These are phyloP conservation scores for Bactericera cockerelli DNA, from an alignment of 1,140 invertebrate genomes.

Conservation along the genomic window DNA sequence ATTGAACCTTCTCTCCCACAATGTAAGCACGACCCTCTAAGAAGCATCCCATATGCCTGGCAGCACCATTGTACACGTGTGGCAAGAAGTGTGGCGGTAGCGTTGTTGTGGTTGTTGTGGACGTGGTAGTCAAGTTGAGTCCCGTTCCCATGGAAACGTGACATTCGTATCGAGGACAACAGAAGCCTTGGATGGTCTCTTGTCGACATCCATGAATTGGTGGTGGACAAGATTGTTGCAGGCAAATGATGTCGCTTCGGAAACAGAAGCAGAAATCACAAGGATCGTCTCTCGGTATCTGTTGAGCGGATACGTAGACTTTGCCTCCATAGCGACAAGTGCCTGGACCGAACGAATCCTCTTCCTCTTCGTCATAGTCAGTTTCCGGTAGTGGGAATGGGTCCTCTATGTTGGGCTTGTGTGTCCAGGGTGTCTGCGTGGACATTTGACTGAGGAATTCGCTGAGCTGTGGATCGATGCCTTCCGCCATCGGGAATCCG, in stretches of 20 bases:
- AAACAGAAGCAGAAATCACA: slow-evolving; percentile 97
- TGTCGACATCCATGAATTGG: slow-evolving; percentile 79
- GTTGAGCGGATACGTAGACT: slow-evolving; percentile 83
- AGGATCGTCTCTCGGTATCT: slow-evolving; percentile 82
- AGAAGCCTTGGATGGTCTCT: slow-evolving; percentile 82
- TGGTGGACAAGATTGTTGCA: slow-evolving; percentile 87
- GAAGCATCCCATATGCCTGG: slow-evolving; percentile 60
- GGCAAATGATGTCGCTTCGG: slow-evolving; percentile 84
- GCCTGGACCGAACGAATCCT: slow-evolving; percentile 60
- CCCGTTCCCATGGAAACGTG: slow-evolving; percentile 66
- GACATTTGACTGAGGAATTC: slow-evolving; percentile 1
- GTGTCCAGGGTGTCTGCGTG: slow-evolving; percentile 1
- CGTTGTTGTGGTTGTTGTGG: slow-evolving; percentile 70
- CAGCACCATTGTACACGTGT: slow-evolving; percentile 56
- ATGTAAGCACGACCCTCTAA: slow-evolving; percentile 64
- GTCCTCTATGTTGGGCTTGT: neutral
- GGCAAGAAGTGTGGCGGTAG: slow-evolving; percentile 63
- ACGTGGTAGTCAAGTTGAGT: slow-evolving; percentile 63
- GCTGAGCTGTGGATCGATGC: neutral
- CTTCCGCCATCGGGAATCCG: neutral
- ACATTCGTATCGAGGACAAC: slow-evolving; percentile 87
- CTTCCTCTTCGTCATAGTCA: slow-evolving; percentile 52
- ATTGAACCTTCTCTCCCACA: slow-evolving; percentile 63
- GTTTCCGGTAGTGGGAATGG: neutral
- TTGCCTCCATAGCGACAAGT: slow-evolving; percentile 82